A percentile compares a stretch with the other conserved stretches of the same genome.
Conservation (phyloP, 2,797 vertebrate genomes). For the Triplophysa yarkandensis region DNA sequence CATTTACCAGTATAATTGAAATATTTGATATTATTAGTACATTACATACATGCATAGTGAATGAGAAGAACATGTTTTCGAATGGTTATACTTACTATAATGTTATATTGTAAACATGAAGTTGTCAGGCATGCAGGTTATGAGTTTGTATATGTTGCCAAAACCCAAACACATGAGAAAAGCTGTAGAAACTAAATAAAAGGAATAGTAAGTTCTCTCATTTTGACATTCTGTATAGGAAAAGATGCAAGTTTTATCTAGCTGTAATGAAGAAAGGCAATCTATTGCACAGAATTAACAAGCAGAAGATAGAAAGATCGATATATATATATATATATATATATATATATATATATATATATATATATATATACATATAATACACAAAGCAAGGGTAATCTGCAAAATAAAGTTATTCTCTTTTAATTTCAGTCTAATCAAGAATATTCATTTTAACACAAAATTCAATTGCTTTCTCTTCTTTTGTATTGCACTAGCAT, state of each 20-base stretch:
- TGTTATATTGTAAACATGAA: no score
- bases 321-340: no score
- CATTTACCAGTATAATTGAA: no score
- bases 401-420: conserved; percentile 60
- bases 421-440: conserved; percentile 57
- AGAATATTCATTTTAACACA: conserved; percentile 35
- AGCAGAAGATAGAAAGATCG: conserved; percentile 42
- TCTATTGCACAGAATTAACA: conserved; percentile 50
- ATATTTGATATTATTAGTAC: no score
- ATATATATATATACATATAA: no score
- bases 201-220: not conserved
- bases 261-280: conserved; percentile 43
- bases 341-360: no score
- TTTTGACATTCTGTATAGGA: not conserved
- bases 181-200: conserved; percentile 2
- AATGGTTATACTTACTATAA: no score
- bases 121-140: no score
- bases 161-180: not conserved
- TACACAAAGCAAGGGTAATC: conserved; percentile 58
- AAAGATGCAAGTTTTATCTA: conserved; percentile 58
- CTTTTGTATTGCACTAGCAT: conserved; percentile 66
- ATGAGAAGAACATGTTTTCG: not conserved
- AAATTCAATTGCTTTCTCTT: conserved; percentile 56
- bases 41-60: no score
- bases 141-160: not conserved